Evolutionary conservation across 2,797 vertebrate genomes (phyloP), one percentile per base, ranked within the genome.

Genomic region (Halcyon chelicuti): DNA sequence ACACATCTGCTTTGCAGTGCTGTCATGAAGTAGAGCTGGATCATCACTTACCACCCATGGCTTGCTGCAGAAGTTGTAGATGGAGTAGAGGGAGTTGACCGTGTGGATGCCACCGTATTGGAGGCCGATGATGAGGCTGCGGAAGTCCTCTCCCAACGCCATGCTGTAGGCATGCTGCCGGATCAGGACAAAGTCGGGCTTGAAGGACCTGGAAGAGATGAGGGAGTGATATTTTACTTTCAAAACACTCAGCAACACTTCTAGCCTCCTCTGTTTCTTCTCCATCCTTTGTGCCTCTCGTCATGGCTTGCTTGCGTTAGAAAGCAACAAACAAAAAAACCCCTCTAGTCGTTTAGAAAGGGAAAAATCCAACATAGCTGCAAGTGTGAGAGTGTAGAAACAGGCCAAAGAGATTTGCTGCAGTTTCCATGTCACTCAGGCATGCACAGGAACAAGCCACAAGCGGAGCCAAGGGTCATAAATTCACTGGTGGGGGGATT

Each of bases 41-140:
- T 23, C 0, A 0, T 29, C 61, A 98, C 98, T 89, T 97, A 98
- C 98, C 98, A 99, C 98, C 98, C 98, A 98, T 58, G 99, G 99
- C 96, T 99, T 99, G 99, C 99, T 99, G 98, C 99, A 99, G 98
- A 99, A 99, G 98, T 99, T 99, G 98, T 99, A 99, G 98, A 99
- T 98, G 40, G 99, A 99, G 95, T 98, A 99, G 60, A 99, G 98
- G 10, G 99, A 99, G 98, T 99, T 99, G 96, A 99, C 90, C 0
- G 99, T 98, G 0, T 98, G 97, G 31, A 99, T 96, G 4, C 98
- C 98, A 1, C 99, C 99, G 0, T 99, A 99, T 89, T 99, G 99
- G 47, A 99, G 97, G 76, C 99, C 99, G 0, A 99, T 99, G 96
- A 99, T 95, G 25, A 99, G 98, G 97, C 98, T 99, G 83, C 99